These are phyloP conservation scores for Argyrosomus japonicus DNA, from an alignment of 2,113 vertebrate species.

Conservation along the genomic window DNA sequence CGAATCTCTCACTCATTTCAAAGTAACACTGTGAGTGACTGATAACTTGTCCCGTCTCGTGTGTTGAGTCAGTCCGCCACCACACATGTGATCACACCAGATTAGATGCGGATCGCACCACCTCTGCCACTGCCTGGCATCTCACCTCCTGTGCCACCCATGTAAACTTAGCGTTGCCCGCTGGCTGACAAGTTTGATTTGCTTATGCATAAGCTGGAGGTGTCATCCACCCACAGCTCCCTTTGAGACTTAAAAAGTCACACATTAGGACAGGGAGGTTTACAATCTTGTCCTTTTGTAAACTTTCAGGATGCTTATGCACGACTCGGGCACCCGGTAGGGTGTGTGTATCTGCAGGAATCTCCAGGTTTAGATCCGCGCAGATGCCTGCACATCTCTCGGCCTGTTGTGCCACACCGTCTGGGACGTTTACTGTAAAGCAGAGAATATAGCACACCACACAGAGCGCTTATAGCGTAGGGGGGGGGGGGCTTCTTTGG, in stretches of 20 bases:
- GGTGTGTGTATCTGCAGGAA: neutral
- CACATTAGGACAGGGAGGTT: neutral
- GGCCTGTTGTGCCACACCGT: neutral
- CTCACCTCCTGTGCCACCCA: neutral
- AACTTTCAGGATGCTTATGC: slow-evolving; percentile 3
- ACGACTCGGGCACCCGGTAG: too few relatives aligned
- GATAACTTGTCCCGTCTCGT: neutral
- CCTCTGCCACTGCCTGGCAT: neutral
- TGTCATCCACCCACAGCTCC: neutral
- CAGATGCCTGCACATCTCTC: neutral
- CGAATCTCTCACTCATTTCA: slow-evolving; percentile 8
- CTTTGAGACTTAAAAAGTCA: neutral
- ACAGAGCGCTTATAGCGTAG: neutral
- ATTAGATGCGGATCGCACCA: slow-evolving; percentile 1
- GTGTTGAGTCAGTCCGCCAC: slow-evolving; percentile 14
- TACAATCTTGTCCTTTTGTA: neutral
- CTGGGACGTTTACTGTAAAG: neutral
- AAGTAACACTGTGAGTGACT: neutral
- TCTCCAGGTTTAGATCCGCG: neutral
- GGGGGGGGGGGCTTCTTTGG: neutral
- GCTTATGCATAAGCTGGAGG: neutral
- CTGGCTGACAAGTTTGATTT: neutral
- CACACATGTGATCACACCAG: slow-evolving; percentile 15
- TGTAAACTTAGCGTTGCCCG: neutral
- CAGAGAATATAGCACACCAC: neutral